Conservation (phyloP, 2,888 invertebrate genomes). For the Orchesellides sinensis region DNA sequence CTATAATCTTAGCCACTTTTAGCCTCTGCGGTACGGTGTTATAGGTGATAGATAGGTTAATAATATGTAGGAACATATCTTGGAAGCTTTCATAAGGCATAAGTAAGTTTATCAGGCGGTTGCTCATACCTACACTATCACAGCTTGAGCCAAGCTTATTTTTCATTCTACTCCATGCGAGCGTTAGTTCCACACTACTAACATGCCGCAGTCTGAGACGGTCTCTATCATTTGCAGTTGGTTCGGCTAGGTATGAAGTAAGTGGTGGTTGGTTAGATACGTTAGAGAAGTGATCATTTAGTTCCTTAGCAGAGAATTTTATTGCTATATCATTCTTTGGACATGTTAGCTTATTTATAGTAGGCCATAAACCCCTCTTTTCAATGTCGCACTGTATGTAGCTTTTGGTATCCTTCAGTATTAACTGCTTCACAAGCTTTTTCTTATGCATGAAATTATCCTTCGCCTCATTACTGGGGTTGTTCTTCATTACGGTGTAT, state of each 20-base stretch:
- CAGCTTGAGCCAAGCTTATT: conserved; percentile 2
- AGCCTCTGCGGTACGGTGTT: background rate
- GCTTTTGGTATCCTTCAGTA: background rate
- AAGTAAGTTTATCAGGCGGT: background rate
- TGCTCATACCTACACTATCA: background rate
- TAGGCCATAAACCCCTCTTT: background rate
- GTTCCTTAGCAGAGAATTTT: background rate
- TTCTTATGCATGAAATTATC: too few relatives aligned
- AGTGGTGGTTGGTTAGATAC: background rate
- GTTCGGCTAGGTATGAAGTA: background rate
- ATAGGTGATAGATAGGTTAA: background rate
- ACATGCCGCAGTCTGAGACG: too few relatives aligned
- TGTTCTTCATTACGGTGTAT: background rate
- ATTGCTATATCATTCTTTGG: background rate
- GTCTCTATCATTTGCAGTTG: too few relatives aligned
- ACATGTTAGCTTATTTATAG: background rate
- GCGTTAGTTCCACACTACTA: too few relatives aligned
- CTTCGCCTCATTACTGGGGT: background rate
- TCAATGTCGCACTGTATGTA: background rate
- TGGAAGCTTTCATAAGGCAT: background rate
- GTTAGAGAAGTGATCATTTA: background rate
- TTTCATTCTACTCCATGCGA: conserved; percentile 13
- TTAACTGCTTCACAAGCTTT: background rate
- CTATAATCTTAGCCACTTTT: conserved; percentile 32
- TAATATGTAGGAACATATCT: background rate